Base-by-base conservation (phyloP, 1,140 invertebrate species). In the Drosophila kanapiae region DNA sequence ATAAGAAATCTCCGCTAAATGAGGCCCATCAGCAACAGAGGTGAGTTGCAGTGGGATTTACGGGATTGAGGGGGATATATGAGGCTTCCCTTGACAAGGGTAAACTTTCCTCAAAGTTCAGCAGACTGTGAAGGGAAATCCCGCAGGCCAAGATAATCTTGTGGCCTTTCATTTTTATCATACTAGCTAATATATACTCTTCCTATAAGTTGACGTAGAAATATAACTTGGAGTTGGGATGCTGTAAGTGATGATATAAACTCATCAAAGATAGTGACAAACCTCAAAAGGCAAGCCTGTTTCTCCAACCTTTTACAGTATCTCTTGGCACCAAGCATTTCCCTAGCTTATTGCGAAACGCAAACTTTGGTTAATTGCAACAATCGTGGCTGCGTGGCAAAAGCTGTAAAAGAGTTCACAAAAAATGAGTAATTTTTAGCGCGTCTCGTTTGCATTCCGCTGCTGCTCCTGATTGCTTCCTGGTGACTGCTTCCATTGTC, bases 381-480 rank as follows among this genome's bases (percentile, higher is more conserved):
- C 67, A 83, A 78, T 68, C 40, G 51, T 31, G 57, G 40, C 18
- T 10, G 8, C n/a, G 33, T 54, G 51, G 10, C 8, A 35, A 13
- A 53, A 53, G 6, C 49, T 31, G 42, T 27, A 62, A 35, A 67
- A 84, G 80, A 86, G 78, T 82, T 82, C 47, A 82, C 8, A 31
- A 51, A 63, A 61, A 65, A 77, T 56, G 63, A 67, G 56, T 61
- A 56, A 82, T 60, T 78, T 69, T 59, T 56, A 23, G 58, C 42
- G 29, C 16, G 38, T 33, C 33, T 51, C 31, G 48, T 62, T 56
- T 76, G 72, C 74, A 76, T 65, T 76, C 67, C 33, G 82, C 56
- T 61, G 75, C 69, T 87, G 80, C 69, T 57, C 37, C 81, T 86
- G 83, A 86, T 86, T 86, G 83, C 87, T 88, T 86, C 64, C 84